Evolutionary conservation across 2,888 invertebrate species (phyloP).

Genomic region (Metalampra italica): DNA sequence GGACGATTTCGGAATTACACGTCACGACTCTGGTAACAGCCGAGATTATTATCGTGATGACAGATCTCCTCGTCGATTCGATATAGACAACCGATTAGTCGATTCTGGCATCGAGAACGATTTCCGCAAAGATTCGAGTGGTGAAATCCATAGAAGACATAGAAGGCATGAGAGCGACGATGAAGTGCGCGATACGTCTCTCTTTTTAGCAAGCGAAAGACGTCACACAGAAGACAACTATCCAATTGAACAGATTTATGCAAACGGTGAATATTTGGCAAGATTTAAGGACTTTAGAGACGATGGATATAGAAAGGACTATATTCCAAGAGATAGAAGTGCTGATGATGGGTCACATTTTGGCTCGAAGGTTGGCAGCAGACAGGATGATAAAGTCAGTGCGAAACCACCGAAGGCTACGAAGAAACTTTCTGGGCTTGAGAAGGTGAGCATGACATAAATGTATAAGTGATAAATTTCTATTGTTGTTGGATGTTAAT

Average conservation of each 20-base stretch:
- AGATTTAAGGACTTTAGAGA: slow-evolving; percentile 54
- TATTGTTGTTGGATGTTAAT: not conserved
- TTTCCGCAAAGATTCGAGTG: slow-evolving; percentile 84
- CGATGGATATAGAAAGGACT: slow-evolving; percentile 58
- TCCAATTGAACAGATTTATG: slow-evolving; percentile 68
- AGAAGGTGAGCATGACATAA: slow-evolving; percentile 75
- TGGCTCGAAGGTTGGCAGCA: slow-evolving; percentile 79
- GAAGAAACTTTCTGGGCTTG: slow-evolving; percentile 84
- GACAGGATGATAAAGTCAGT: slow-evolving; percentile 67
- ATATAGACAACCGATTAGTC: slow-evolving; percentile 80
- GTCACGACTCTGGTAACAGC: slow-evolving; percentile 73
- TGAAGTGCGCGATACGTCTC: slow-evolving; percentile 82
- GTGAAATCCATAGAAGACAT: slow-evolving; percentile 64
- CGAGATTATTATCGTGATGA: slow-evolving; percentile 65
- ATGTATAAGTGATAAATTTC: not conserved
- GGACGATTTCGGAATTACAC: slow-evolving; percentile 54
- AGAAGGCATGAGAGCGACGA: slow-evolving; percentile 81
- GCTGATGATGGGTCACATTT: slow-evolving; percentile 84
- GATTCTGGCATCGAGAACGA: slow-evolving; percentile 92
- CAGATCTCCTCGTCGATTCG: slow-evolving; percentile 63
- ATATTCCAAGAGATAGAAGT: slow-evolving; percentile 68
- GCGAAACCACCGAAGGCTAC: slow-evolving; percentile 79
- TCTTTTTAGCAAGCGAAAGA: slow-evolving; percentile 85
- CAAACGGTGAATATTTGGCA: slow-evolving; percentile 61
- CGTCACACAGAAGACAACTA: slow-evolving; percentile 84